Conservation (phyloP, 1,140 invertebrate species). For the Conopomorpha cramerella region DNA sequence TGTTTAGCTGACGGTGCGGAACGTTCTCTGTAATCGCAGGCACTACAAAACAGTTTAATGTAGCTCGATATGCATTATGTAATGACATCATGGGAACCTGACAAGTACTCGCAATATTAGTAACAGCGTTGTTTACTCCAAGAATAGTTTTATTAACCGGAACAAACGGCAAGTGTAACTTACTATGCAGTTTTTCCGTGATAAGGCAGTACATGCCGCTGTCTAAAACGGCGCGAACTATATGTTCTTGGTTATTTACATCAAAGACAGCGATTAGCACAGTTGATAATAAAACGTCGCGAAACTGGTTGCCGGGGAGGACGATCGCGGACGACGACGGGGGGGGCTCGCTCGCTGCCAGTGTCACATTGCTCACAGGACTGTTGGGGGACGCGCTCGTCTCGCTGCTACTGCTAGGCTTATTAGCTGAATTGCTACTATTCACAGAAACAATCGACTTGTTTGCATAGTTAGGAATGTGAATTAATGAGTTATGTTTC, state of each 20-base stretch:
- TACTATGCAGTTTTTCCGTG: conserved; percentile 5
- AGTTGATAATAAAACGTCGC: conserved; percentile 9
- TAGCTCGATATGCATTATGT: conserved; percentile 3
- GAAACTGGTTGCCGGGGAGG: too few relatives aligned
- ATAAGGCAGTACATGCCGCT: conserved; percentile 8
- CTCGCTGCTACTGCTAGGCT: too few relatives aligned
- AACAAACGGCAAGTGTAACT: conserved; percentile 3
- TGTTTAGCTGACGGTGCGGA: conserved; percentile 3
- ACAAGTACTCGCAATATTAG: conserved; percentile 5
- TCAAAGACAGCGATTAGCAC: conserved; percentile 6
- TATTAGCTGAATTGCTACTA: too few relatives aligned
- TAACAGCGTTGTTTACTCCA: conserved; percentile 6
- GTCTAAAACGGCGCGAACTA: conserved; percentile 8
- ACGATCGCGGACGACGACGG: too few relatives aligned
- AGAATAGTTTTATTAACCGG: conserved; percentile 4
- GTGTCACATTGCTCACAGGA: too few relatives aligned
- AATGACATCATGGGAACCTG: conserved; percentile 5
- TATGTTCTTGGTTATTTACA: conserved; percentile 3
- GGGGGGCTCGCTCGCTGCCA: too few relatives aligned
- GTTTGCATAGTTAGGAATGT: too few relatives aligned
- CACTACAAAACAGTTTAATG: conserved; percentile 9
- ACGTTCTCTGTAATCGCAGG: conserved; percentile 7
- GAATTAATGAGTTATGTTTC: too few relatives aligned
- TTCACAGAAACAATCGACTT: too few relatives aligned
- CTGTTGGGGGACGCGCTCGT: too few relatives aligned